Evolutionary conservation across 2,888 invertebrate genomes (phyloP), one percentile per base, ranked within the genome.

Genomic region (Leucophenga montana): DNA sequence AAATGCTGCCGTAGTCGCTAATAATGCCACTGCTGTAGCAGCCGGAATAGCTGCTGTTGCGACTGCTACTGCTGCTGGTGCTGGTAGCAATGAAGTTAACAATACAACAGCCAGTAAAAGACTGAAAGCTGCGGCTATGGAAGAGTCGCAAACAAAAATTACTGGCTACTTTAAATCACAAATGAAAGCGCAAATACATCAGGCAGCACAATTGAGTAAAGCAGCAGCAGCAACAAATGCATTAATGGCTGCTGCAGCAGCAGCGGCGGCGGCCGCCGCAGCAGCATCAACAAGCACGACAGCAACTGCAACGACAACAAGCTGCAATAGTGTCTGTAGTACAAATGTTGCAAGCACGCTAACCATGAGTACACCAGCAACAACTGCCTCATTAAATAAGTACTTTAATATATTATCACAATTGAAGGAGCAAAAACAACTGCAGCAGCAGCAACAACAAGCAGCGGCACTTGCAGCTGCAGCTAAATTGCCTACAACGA

Each of bases 81-180:
- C 50, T 61, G 31, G 48, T 18, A 11, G 50, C n/a, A 16, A 46
- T 13, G 48, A 68, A 22, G 67, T 3, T 3, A n/a, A 57, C 14
- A 33, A 18, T 11, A 20, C 14, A 8, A 22, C 62, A 27, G 62
- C 74, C 66, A 76, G 79, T 14, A 88, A 88, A 86, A 86, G 87
- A 85, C 88, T 88, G 85, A 88, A 88, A 80, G 83, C 83, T 20
- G 87, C 86, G 67, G 88, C 88, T 61, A 72, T 86, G 72, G 88
- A 88, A 73, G 88, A 88, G 78, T 88, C 88, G 39, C 95, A 94
- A 88, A 95, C 94, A 65, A 94, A 95, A 88, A 95, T 95, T 86
- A 86, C 86, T 0, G 95, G 95, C 85, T 95, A 93, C 88, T 95
- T 95, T 88, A 95, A 94, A 87, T 93, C 94, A 75, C 95, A 95